Evolutionary conservation across 2,113 vertebrate species (phyloP), one percentile per base, ranked within the genome.

Genomic region (Podarcis cretensis): DNA sequence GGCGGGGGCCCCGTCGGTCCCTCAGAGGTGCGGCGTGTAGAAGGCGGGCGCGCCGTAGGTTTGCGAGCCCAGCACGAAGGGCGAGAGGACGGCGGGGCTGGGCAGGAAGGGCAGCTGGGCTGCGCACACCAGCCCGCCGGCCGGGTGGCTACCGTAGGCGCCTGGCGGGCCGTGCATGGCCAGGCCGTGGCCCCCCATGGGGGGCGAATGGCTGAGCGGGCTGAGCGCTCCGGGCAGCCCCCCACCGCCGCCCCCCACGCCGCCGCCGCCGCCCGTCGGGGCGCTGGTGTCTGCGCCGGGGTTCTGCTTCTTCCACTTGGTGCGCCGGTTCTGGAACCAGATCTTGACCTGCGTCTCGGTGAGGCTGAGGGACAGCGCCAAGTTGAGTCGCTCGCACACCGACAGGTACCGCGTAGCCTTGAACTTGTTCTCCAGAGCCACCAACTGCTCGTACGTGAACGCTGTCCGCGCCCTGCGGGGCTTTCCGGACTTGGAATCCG

Each of bases 271-370:
- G 0, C 97, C 96, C 0, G 97, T 98, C 4, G 98, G 98, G 20
- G 98, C 98, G 7, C 98, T 98, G 0, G 98, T 99, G 96, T 99
- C 98, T 0, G 98, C 98, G 1, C 98, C 98, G 0, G 98, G 98
- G 93, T 99, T 99, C 94, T 99, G 98, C 93, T 99, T 99, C 98
- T 99, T 98, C 98, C 98, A 99, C 96, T 99, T 99, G 95, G 98
- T 99, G 89, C 98, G 96, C 32, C 98, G 98, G 94, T 99, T 99
- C 96, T 99, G 98, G 96, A 99, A 99, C 98, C 98, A 98, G 95
- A 99, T 98, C 96, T 99, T 99, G 74, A 99, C 98, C 95, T 98
- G 98, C 32, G 98, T 98, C 96, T 98, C 98, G 0, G 98, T 98
- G 90, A 99, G 97, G 89, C 98, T 98, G 6, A 98, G 97, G 2